Base-by-base conservation (phyloP, 2,113 vertebrate species). In the Sterrhoptilus dennistouni region DNA sequence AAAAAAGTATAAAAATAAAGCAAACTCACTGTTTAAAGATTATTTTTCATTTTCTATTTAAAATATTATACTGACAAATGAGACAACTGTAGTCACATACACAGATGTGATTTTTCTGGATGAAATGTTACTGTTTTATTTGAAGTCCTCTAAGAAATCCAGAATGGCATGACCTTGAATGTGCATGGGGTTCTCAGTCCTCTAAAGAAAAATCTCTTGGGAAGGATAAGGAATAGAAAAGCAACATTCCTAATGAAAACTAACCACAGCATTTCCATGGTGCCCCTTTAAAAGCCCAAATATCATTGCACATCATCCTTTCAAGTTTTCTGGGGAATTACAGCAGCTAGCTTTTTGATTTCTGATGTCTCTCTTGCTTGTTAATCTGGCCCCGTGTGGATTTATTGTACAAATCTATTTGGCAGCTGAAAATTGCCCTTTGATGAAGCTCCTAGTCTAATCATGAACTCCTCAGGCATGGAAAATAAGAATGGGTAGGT, bases 361-460 rank as follows among this genome's bases (percentile, higher is more conserved):
- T 96, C 91, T 92, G 96, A 93, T 81, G 80, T 95, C 80, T 96
- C 79, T 96, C 87, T 97, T 83, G 61, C 95, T 97, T 94, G 89
- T 97, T 95, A 95, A 96, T 97, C 94, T 93, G 82, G 87, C 85
- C 95, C 82, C 89, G 3, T 95, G 94, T 92, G 95, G 84, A 93
- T 97, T 97, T 96, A 93, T 96, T 96, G 79, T 94, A 96, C 82
- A 97, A 94, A 96, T 97, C 90, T 97, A 89, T 92, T 83, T 90
- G 97, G 93, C 93, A 93, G 95, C 66, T 91, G 95, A 95, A 97
- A 97, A 76, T 92, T 89, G 83, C 84, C 85, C 93, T 97, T 97
- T 96, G 90, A 96, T 96, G 87, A 86, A 94, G 86, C 56, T 84
- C 52, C 69, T 94, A 66, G 78, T 93, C 80, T 87, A 94, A 95